phyloP scores from a whole-genome alignment of 2,888 invertebrate genomes.

The Nephrocerus scutellatus region DNA sequence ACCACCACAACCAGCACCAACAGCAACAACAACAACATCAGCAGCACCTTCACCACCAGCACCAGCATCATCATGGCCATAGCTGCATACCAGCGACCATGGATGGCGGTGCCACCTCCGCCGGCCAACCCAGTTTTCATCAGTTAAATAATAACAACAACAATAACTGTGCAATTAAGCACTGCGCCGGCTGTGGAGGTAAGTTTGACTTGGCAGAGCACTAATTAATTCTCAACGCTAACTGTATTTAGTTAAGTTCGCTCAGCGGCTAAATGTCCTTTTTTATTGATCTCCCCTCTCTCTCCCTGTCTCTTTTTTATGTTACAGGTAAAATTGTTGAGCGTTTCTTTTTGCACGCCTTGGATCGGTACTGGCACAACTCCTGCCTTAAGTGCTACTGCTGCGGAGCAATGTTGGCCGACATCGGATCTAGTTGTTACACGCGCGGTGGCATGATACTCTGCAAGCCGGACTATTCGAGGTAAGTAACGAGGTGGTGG shows the following conservation, averaged over 20 bases:
- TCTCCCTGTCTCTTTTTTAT: too few relatives aligned
- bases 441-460: conserved; percentile 87
- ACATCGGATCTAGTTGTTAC: conserved; percentile 83
- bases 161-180: conserved; percentile 52
- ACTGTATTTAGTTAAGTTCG: conserved; percentile 3
- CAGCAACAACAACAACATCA: too few relatives aligned
- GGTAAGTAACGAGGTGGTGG: too few relatives aligned
- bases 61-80: too few relatives aligned
- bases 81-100: too few relatives aligned
- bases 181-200: conserved; percentile 83
- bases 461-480: conserved; percentile 87
- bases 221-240: too few relatives aligned
- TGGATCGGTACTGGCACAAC: conserved; percentile 92
- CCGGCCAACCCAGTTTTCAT: conserved; percentile 26
- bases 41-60: too few relatives aligned
- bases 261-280: too few relatives aligned
- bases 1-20: conserved; percentile 23
- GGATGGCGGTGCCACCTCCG: conserved; percentile 13
- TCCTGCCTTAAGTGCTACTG: conserved; percentile 86
- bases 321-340: conserved; percentile 64
- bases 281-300: too few relatives aligned
- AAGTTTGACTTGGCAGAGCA: too few relatives aligned
- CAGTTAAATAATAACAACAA: conserved; percentile 32
- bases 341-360: conserved; percentile 77
- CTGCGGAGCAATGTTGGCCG: conserved; percentile 79